Conservation (phyloP, 23 tunicate genomes). For the Botrylloides violaceus region DNA sequence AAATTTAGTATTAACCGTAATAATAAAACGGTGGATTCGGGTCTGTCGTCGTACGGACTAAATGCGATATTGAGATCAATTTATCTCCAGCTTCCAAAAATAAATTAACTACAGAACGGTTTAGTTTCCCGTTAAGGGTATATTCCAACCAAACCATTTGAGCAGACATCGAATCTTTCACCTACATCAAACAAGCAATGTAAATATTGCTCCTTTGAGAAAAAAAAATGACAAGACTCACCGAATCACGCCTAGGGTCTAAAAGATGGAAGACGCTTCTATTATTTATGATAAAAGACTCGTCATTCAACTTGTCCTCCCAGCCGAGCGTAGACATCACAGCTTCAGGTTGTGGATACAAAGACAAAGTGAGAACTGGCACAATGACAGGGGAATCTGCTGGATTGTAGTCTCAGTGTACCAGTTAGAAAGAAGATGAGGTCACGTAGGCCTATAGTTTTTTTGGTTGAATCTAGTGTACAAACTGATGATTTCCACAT, state of each 20-base stretch:
- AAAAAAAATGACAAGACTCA: too few species aligned
- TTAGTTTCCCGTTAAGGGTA: conserved; percentile 65
- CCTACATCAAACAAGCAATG: conserved; percentile 41
- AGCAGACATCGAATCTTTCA: conserved; percentile 40
- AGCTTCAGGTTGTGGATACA: conserved; percentile 61
- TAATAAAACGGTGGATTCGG: conserved; percentile 52
- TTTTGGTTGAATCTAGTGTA: too few species aligned
- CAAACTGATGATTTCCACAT: too few species aligned
- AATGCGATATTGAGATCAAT: conserved; percentile 52
- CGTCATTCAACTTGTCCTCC: background rate
- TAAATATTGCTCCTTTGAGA: too few species aligned
- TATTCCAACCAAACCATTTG: conserved; percentile 87
- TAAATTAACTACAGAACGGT: conserved; percentile 46
- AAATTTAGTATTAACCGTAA: conserved; percentile 36
- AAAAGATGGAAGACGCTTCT: conserved; percentile 6
- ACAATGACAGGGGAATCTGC: conserved; percentile 56
- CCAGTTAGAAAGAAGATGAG: too few species aligned
- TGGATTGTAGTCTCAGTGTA: too few species aligned
- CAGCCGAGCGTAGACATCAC: conserved; percentile 10
- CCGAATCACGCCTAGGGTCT: conserved; percentile 3
- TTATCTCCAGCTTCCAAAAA: conserved; percentile 63
- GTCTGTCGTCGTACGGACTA: conserved; percentile 27
- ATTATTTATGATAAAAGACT: background rate
- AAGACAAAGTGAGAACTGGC: conserved; percentile 60
- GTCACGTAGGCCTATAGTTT: too few species aligned